Percentiles rank a stretch among this genome's conserved stretches.
Conservation (phyloP, 2,113 vertebrate species). For the Paradoxurus hermaphroditus region DNA sequence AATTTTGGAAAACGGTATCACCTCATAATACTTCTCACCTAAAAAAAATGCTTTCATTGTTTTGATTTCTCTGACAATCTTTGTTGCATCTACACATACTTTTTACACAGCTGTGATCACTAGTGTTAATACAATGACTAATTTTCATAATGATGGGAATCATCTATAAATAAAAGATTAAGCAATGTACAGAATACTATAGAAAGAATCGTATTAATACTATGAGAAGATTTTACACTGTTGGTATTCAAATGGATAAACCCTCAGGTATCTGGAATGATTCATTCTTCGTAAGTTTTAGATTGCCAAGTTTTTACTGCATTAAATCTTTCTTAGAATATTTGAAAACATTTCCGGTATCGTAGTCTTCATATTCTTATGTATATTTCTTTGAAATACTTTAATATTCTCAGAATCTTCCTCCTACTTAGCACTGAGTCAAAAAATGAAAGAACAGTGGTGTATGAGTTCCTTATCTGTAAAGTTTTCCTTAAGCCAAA, state of each 20-base stretch:
- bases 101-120: neutral
- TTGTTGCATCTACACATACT: neutral
- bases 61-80: neutral
- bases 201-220: neutral
- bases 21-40: neutral
- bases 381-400: slow-evolving; percentile 69
- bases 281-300: slow-evolving; percentile 52
- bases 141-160: neutral
- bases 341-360: slow-evolving; percentile 63
- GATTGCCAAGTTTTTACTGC: slow-evolving; percentile 48
- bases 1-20: neutral
- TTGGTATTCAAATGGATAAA: slow-evolving; percentile 40
- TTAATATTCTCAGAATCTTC: slow-evolving; percentile 74
- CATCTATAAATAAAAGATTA: slow-evolving; percentile 7
- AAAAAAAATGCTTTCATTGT: neutral
- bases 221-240: slow-evolving; percentile 24
- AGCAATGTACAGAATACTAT: neutral
- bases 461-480: slow-evolving; percentile 44
- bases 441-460: slow-evolving; percentile 63
- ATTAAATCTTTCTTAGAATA: slow-evolving; percentile 73
- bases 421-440: slow-evolving; percentile 73
- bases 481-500: slow-evolving; percentile 43
- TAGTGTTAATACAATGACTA: neutral
- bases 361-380: slow-evolving; percentile 57
- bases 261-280: slow-evolving; percentile 23